Evolutionary conservation across 2,113 vertebrate species (phyloP), one percentile per base, ranked within the genome.

Genomic region (Crotalus viridis): DNA sequence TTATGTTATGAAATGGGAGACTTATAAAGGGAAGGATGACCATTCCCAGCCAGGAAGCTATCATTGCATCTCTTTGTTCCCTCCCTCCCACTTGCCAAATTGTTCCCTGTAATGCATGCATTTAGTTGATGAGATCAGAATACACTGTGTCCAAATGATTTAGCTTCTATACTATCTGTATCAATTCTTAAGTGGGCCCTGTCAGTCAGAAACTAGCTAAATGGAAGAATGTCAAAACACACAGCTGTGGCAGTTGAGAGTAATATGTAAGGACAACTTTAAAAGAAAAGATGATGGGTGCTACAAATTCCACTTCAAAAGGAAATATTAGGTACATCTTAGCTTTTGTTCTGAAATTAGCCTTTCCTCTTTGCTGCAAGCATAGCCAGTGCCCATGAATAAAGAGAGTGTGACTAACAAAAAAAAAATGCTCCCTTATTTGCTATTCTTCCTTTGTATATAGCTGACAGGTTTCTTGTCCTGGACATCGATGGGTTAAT

Each of bases 151-250:
- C 88, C 43, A 94, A 95, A 95, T 94, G 86, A 90, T 93, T 95
- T 94, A 88, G 90, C 97, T 96, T 96, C 96, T 89, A 94, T 56
- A 88, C 90, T 55, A 95, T 96, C 96, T 94, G 59, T 93, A 93
- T 87, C 8, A 12, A 94, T 95, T 95, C 95, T 48, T 89, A 92
- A 85, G 94, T 95, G 81, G 51, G 24, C 89, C 55, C 88, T 95
- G 93, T 94, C 94, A 95, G 26, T 97, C 91, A 95, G 56, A 95
- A 94, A 61, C 26, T 22, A 95, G 21, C 85, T 94, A 88, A 96
- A 95, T 0, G 54, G 46, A 92, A 94, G 39, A 15, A 54, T 93
- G 94, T 96, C 95, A 96, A 94, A 97, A 95, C 12, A 94, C 90
- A 61, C 5, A 86, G 90, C 95, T 24, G 33, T 10, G 93, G 87